These are phyloP conservation scores for Prosopocoilus inquinatus DNA, from an alignment of 2,888 invertebrate species.

Conservation along the genomic window DNA sequence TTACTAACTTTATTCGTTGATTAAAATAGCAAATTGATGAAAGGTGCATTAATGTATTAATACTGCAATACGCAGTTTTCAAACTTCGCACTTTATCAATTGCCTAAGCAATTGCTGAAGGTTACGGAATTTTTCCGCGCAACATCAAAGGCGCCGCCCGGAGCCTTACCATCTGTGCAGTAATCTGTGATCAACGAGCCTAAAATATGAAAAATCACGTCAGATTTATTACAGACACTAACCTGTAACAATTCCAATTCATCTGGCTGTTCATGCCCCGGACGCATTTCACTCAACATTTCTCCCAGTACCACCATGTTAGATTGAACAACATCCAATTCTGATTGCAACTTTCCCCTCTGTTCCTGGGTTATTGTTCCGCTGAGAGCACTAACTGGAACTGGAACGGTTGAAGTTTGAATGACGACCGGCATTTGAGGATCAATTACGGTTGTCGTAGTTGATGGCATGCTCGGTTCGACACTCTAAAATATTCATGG, in stretches of 20 bases:
- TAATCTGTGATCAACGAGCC: too few species aligned
- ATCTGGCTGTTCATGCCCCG: conserved; percentile 78
- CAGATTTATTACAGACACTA: conserved; percentile 29
- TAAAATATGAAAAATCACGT: too few species aligned
- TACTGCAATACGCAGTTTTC: too few species aligned
- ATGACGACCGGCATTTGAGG: too few species aligned
- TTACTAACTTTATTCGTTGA: too few species aligned
- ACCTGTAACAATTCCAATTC: conserved; percentile 87
- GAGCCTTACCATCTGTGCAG: too few species aligned
- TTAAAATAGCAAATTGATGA: too few species aligned
- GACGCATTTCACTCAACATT: conserved; percentile 89
- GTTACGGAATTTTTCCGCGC: too few species aligned
- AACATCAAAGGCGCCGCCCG: too few species aligned
- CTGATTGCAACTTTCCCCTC: conserved; percentile 79
- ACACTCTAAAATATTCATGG: conserved; percentile 45
- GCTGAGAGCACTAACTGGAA: conserved; percentile 27
- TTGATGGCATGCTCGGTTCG: conserved; percentile 27
- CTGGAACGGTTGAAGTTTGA: conserved; percentile 2
- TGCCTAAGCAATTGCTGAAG: too few species aligned
- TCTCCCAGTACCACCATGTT: conserved; percentile 94
- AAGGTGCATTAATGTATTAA: too few species aligned
- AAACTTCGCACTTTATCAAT: too few species aligned
- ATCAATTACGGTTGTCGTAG: conserved; percentile 3
- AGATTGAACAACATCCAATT: conserved; percentile 89
- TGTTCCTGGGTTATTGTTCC: conserved; percentile 52